phyloP scores from a whole-genome alignment of 1,140 invertebrate species.

The Neodiprion virginianus region DNA sequence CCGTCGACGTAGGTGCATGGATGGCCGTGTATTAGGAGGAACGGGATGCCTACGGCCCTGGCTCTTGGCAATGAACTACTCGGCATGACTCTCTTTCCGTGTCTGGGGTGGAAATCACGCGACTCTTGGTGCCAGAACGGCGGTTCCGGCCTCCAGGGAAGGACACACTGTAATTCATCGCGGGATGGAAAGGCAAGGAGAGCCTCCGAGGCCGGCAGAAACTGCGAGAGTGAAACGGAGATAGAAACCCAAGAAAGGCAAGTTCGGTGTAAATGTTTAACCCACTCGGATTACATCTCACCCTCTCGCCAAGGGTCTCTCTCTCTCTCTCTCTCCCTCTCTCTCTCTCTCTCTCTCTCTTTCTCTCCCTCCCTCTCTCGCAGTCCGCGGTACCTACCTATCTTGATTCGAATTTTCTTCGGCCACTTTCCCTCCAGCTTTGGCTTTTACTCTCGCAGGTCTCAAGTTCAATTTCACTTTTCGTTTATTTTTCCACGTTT shows the following conservation, averaged over 20 bases:
- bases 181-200: background rate
- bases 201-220: background rate
- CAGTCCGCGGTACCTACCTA: too few relatives aligned
- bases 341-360: background rate
- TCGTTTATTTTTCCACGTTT: too few relatives aligned
- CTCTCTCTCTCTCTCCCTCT: background rate
- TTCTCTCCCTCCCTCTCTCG: background rate
- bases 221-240: background rate
- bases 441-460: too few relatives aligned
- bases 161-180: constrained; percentile 8
- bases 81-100: too few relatives aligned
- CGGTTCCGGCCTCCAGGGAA: background rate
- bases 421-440: too few relatives aligned
- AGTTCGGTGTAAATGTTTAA: constrained; percentile 12
- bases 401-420: too few relatives aligned
- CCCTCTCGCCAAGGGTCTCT: background rate
- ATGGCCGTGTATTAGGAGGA: too few relatives aligned
- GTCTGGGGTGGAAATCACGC: background rate
- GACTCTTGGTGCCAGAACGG: constrained; percentile 1
- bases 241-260: background rate
- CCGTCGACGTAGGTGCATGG: too few relatives aligned
- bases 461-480: too few relatives aligned
- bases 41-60: too few relatives aligned
- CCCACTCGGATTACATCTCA: background rate
- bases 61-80: too few relatives aligned